These are phyloP conservation scores for Myotis yumanensis DNA, from an alignment of 2,113 vertebrate species.

Conservation along the genomic window DNA sequence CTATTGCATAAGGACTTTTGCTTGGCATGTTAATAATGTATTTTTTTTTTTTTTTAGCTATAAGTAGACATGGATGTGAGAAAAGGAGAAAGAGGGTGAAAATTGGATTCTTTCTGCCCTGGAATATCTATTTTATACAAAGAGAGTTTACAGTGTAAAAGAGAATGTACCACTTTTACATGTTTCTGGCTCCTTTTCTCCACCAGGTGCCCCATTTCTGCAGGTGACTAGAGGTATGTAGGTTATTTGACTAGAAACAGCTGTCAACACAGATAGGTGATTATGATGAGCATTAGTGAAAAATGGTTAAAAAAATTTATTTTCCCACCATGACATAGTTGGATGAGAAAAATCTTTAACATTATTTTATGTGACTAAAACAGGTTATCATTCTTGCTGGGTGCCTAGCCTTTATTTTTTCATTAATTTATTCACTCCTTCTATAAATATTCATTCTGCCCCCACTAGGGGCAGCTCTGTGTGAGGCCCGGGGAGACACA, in stretches of 20 bases:
- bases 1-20: background rate
- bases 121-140: background rate
- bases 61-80: background rate
- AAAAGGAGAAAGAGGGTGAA: background rate
- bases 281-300: background rate
- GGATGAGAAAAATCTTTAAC: background rate
- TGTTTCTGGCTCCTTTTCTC: background rate
- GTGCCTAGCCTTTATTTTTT: background rate
- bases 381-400: background rate
- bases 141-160: background rate
- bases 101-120: background rate
- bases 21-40: slow-evolving; percentile 6
- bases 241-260: background rate
- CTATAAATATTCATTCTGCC: background rate
- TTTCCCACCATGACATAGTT: background rate
- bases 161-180: background rate
- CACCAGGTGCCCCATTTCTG: background rate
- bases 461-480: background rate
- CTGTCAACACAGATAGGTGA: background rate
- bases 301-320: background rate
- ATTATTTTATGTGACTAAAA: background rate
- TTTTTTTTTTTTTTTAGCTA: background rate
- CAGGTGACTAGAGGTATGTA: background rate
- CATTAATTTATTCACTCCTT: background rate
- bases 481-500: background rate